These are phyloP conservation scores for Acestrorhynchus altus DNA, from an alignment of 2,797 vertebrate genomes.

Conservation along the genomic window DNA sequence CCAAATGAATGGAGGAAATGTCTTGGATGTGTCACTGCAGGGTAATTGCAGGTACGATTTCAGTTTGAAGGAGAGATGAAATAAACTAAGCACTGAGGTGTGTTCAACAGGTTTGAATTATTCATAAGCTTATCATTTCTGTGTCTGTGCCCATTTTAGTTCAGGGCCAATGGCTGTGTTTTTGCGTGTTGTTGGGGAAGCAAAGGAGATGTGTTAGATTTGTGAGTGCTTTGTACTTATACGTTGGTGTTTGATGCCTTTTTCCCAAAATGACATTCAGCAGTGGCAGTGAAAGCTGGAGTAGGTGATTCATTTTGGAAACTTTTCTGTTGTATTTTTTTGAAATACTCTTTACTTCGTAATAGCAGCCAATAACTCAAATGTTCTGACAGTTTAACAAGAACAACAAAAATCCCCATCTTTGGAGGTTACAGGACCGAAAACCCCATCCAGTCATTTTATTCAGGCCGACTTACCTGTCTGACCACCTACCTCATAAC, in stretches of 20 bases:
- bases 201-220: neutral
- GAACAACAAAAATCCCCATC: too few relatives aligned
- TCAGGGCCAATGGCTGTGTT: neutral
- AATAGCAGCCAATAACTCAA: too few relatives aligned
- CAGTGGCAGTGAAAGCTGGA: too few relatives aligned
- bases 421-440: too few relatives aligned
- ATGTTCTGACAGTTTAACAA: too few relatives aligned
- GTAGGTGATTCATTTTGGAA: too few relatives aligned
- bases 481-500: too few relatives aligned
- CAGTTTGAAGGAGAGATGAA: slow-evolving; percentile 15
- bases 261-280: too few relatives aligned
- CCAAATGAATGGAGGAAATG: neutral
- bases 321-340: too few relatives aligned
- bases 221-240: neutral
- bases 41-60: slow-evolving; percentile 28
- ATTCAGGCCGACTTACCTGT: too few relatives aligned
- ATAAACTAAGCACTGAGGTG: slow-evolving; percentile 23
- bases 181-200: neutral
- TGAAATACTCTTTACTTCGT: too few relatives aligned
- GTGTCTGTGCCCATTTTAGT: neutral
- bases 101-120: slow-evolving; percentile 29
- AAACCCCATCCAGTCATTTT: too few relatives aligned
- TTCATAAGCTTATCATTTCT: slow-evolving; percentile 12
- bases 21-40: neutral
- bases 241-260: neutral